phyloP scores from a whole-genome alignment of 2,888 invertebrate species.

The Drosophila austrosaltans region DNA sequence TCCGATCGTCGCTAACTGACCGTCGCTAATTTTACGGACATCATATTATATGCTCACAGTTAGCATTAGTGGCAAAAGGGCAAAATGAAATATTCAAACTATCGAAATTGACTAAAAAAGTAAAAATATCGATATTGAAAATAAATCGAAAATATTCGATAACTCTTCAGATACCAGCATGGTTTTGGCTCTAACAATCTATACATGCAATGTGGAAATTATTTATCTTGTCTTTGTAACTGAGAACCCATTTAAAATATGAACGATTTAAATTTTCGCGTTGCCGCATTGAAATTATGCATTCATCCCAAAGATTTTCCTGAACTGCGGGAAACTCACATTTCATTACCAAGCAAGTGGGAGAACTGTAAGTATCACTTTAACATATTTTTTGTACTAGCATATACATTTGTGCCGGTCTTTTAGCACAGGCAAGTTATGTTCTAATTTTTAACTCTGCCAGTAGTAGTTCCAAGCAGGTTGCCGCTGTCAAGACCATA shows the following conservation, averaged over 20 bases:
- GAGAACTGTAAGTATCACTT: slow-evolving; percentile 40
- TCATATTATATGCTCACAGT: no score
- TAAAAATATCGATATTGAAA: no score
- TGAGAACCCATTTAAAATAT: slow-evolving; percentile 19
- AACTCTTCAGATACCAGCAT: no score
- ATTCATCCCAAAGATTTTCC: slow-evolving; percentile 51
- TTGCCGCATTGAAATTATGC: slow-evolving; percentile 51
- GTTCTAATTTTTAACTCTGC: slow-evolving; percentile 46
- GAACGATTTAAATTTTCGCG: slow-evolving; percentile 58
- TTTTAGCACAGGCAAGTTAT: slow-evolving; percentile 28
- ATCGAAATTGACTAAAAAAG: no score
- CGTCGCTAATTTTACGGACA: no score
- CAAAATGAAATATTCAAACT: no score
- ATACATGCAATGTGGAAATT: no score
- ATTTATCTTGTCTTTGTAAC: no score
- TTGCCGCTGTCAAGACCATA: slow-evolving; percentile 25
- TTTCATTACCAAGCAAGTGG: slow-evolving; percentile 41
- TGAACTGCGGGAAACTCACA: slow-evolving; percentile 44
- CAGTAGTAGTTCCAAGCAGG: slow-evolving; percentile 38
- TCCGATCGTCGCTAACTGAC: no score
- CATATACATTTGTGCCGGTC: background rate
- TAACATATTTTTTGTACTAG: background rate
- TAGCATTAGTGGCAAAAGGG: no score
- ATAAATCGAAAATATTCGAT: no score
- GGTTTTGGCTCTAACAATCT: no score